A percentile compares a stretch with the other conserved stretches of the same genome.
Evolutionary conservation across 92 coral and sea anemone genomes (phyloP).

Genomic region (Hydrozoanthus gracilis): DNA sequence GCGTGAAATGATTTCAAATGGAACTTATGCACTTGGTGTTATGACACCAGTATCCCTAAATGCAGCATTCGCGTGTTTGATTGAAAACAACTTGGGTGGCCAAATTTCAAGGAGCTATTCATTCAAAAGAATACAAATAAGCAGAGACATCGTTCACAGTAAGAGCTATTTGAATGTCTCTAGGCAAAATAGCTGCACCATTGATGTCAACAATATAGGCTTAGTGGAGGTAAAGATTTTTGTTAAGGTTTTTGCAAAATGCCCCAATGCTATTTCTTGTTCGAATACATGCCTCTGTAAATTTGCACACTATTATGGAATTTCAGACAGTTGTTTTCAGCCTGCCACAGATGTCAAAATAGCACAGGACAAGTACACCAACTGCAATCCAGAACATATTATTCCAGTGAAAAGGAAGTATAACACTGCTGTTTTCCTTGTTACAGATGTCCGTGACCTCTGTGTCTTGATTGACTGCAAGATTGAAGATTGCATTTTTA

Average conservation of each 20-base stretch:
- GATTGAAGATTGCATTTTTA: conserved; percentile 29
- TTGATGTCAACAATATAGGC: conserved; percentile 52
- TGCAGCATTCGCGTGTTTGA: conserved; percentile 32
- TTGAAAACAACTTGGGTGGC: conserved; percentile 55
- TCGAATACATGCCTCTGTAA: conserved; percentile 56
- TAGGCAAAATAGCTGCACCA: conserved; percentile 62
- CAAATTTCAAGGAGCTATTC: conserved; percentile 36
- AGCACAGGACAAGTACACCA: conserved; percentile 53
- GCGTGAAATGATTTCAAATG: conserved; percentile 55
- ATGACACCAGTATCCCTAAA: conserved; percentile 56
- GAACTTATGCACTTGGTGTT: conserved; percentile 67
- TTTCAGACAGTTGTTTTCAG: conserved; percentile 48
- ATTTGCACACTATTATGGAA: conserved; percentile 56
- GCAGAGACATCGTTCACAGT: conserved; percentile 60
- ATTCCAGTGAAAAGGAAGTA: conserved; percentile 54
- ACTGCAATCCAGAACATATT: conserved; percentile 57
- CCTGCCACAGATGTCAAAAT: conserved; percentile 47
- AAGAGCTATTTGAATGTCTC: conserved; percentile 53
- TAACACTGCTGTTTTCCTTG: conserved; percentile 44
- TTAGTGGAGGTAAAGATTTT: conserved; percentile 50
- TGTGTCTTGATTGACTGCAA: conserved; percentile 61
- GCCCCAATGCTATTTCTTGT: conserved; percentile 60
- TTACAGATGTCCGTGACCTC: conserved; percentile 41
- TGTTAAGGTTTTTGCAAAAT: conserved; percentile 56
- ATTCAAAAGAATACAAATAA: conserved; percentile 58